Percentiles rank a stretch among this genome's conserved stretches.
Conservation (phyloP, 1,140 invertebrate genomes). For the Aphaenogaster rudis region DNA sequence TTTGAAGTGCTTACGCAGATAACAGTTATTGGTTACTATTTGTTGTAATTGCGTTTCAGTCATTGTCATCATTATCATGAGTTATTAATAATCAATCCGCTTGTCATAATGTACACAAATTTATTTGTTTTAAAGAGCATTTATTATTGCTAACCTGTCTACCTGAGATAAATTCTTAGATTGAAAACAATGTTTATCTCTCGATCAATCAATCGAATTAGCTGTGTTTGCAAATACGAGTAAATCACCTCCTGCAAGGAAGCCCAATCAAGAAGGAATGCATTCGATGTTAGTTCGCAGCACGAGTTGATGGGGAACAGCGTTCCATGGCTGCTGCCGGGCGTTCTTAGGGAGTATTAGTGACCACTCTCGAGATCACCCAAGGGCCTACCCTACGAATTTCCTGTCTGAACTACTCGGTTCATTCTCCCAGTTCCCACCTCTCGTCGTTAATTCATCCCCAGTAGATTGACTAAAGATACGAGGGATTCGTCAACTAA, state of each 20-base stretch:
- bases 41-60: conserved; percentile 53
- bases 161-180: conserved; percentile 19
- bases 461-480: conserved; percentile 76
- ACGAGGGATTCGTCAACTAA: conserved; percentile 77
- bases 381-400: conserved; percentile 81
- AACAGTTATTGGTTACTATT: conserved; percentile 53
- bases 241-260: conserved; percentile 77
- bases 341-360: conserved; percentile 85
- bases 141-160: not conserved
- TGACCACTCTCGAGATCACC: conserved; percentile 85
- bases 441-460: conserved; percentile 76
- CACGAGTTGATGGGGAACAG: conserved; percentile 76
- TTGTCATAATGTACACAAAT: not conserved
- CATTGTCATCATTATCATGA: conserved; percentile 44
- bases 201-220: conserved; percentile 56
- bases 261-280: conserved; percentile 84
- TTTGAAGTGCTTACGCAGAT: conserved; percentile 49
- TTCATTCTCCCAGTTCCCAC: conserved; percentile 74
- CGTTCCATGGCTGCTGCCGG: conserved; percentile 80
- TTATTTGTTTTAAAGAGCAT: conserved; percentile 13
- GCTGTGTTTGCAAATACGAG: conserved; percentile 78
- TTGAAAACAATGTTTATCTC: conserved; percentile 55
- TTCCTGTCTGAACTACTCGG: conserved; percentile 74
- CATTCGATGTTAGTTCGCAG: conserved; percentile 81
- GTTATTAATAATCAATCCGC: conserved; percentile 49